Conservation (phyloP, 1,140 invertebrate genomes). For the Streblospio benedicti region DNA sequence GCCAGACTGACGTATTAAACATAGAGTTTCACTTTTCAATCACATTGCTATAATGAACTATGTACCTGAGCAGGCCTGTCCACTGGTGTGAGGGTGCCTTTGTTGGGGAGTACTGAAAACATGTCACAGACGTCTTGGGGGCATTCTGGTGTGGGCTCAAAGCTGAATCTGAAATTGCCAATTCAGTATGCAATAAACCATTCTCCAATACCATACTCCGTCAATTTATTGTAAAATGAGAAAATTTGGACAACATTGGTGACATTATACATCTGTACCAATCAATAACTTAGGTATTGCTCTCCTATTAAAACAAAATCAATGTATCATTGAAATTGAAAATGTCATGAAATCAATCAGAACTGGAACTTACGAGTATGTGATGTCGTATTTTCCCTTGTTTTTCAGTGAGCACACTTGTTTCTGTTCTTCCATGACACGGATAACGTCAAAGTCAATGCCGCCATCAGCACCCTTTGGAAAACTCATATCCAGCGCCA, state of each 20-base stretch:
- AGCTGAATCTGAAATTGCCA: constrained; percentile 32
- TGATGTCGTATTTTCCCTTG: constrained; percentile 48
- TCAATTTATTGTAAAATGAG: too few relatives aligned
- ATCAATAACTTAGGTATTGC: too few relatives aligned
- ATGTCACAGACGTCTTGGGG: constrained; percentile 31
- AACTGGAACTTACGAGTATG: constrained; percentile 37
- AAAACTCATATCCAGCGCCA: constrained; percentile 48
- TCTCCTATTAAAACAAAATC: too few relatives aligned
- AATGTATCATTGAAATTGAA: too few relatives aligned
- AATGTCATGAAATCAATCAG: too few relatives aligned
- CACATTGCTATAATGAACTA: too few relatives aligned
- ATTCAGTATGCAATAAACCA: too few relatives aligned
- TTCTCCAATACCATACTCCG: too few relatives aligned
- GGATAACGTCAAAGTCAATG: constrained; percentile 44
- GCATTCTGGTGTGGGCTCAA: constrained; percentile 33
- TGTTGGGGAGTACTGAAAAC: constrained; percentile 37
- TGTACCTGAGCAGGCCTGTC: constrained; percentile 38
- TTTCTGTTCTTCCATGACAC: constrained; percentile 44
- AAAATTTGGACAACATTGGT: too few relatives aligned
- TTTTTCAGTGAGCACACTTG: constrained; percentile 45
- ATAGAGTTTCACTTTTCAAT: too few relatives aligned
- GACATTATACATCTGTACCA: too few relatives aligned
- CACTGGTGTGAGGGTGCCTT: constrained; percentile 32
- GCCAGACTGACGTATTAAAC: too few relatives aligned
- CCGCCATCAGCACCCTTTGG: constrained; percentile 48